Evolutionary conservation across 2,797 vertebrate genomes (phyloP).

Genomic region (Sebastes iracundus): DNA sequence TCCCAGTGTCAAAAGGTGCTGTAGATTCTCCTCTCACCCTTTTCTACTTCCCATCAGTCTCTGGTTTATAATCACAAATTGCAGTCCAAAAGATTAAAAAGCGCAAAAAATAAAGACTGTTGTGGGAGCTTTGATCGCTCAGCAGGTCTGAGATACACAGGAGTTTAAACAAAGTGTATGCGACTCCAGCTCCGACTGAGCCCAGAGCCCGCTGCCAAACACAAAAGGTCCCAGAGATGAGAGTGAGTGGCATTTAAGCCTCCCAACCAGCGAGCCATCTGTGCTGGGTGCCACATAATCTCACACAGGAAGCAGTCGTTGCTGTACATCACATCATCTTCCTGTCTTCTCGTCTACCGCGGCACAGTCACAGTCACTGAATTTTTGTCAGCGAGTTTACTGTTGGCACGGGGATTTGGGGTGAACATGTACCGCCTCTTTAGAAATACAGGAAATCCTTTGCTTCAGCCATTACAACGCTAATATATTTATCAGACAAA

Average conservation of each 20-base stretch:
- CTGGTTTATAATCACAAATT: background rate
- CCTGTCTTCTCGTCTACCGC: slow-evolving; percentile 31
- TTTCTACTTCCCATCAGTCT: background rate
- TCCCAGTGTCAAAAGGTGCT: background rate
- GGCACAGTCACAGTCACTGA: slow-evolving; percentile 13
- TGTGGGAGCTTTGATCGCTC: slow-evolving; percentile 4
- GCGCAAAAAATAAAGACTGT: background rate
- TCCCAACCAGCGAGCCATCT: slow-evolving; percentile 71
- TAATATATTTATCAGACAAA: slow-evolving; percentile 44
- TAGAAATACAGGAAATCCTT: background rate
- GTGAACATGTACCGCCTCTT: background rate
- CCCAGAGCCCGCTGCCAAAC: slow-evolving; percentile 45
- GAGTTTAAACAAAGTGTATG: slow-evolving; percentile 32
- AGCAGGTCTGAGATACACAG: slow-evolving; percentile 5
- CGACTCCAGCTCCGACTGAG: slow-evolving; percentile 33
- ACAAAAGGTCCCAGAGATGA: slow-evolving; percentile 56
- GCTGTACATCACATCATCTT: slow-evolving; percentile 57
- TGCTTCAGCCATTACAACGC: slow-evolving; percentile 13
- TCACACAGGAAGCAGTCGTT: slow-evolving; percentile 61
- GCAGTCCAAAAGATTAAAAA: background rate
- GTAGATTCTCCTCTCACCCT: background rate
- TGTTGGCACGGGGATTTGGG: background rate
- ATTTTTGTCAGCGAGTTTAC: slow-evolving; percentile 13
- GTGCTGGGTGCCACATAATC: slow-evolving; percentile 71
- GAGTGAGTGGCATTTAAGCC: slow-evolving; percentile 68